Conservation (phyloP, 2,113 vertebrate genomes). For the Lampris incognitus region DNA sequence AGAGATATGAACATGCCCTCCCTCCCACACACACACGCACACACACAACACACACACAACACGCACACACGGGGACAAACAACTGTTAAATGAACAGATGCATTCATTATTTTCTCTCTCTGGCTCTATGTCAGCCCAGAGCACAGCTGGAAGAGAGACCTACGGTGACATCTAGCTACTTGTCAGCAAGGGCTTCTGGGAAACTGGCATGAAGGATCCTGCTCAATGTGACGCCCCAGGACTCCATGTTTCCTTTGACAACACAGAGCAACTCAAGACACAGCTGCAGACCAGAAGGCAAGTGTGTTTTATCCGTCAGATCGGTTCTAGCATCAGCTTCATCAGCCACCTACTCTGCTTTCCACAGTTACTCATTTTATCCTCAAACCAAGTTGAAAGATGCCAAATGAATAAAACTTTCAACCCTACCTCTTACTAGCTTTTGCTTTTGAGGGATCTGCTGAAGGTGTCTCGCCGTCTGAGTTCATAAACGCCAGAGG, state of each 20-base stretch:
- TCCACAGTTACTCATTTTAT: neutral
- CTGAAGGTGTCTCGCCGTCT: neutral
- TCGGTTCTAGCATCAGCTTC: conserved; percentile 21
- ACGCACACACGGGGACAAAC: conserved; percentile 42
- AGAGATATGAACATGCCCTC: conserved; percentile 15
- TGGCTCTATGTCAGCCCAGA: conserved; percentile 22
- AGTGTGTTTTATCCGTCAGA: conserved; percentile 42
- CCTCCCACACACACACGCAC: conserved; percentile 36
- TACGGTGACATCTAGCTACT: conserved; percentile 24
- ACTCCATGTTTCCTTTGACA: conserved; percentile 9
- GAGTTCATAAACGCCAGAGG: conserved; percentile 42
- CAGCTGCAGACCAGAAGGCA: conserved; percentile 29
- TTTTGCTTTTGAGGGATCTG: conserved; percentile 27
- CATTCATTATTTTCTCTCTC: conserved; percentile 39
- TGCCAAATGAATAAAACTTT: conserved; percentile 8
- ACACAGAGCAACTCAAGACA: conserved; percentile 56
- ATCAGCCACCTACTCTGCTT: conserved; percentile 12
- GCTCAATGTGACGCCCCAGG: neutral
- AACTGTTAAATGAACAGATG: conserved; percentile 69
- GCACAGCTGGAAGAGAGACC: conserved; percentile 37
- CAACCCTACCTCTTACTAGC: conserved; percentile 33
- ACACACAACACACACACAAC: conserved; percentile 21
- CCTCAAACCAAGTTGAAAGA: conserved; percentile 10
- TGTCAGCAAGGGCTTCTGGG: conserved; percentile 25
- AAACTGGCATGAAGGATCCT: conserved; percentile 22